phyloP scores from a whole-genome alignment of 23 tunicate genomes.

The Corella eumyota region DNA sequence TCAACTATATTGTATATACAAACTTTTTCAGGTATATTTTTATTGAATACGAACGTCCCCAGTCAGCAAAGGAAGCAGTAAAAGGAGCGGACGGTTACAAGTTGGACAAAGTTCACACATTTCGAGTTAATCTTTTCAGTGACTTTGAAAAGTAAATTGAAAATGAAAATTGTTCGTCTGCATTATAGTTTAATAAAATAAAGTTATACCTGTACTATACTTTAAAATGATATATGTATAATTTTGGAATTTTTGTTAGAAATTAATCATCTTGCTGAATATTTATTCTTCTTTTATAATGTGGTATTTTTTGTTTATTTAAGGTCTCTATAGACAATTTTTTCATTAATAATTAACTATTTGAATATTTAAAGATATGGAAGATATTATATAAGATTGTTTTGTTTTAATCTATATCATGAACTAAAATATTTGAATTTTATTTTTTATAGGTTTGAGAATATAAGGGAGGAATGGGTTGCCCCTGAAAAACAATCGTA shows the following conservation, averaged over 20 bases:
- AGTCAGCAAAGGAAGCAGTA: conserved; percentile 55
- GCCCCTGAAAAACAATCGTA: conserved; percentile 54
- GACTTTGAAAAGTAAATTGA: conserved; percentile 89
- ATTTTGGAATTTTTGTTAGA: background rate
- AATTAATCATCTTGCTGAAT: background rate
- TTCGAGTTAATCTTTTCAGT: conserved; percentile 70
- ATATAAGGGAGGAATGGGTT: conserved; percentile 19
- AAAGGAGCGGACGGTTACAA: conserved; percentile 53
- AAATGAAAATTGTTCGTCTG: background rate
- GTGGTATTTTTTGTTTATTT: too few species aligned
- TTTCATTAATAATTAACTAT: too few species aligned
- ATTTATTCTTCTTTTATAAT: too few species aligned
- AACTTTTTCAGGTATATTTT: conserved; percentile 75
- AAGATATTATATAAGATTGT: too few species aligned
- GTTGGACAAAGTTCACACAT: conserved; percentile 82
- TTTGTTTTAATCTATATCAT: conserved; percentile 3
- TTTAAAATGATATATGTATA: background rate
- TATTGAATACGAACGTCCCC: conserved; percentile 50
- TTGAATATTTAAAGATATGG: too few species aligned
- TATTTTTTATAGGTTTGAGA: conserved; percentile 24
- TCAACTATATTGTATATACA: too few species aligned
- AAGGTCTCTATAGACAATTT: too few species aligned
- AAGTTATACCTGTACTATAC: background rate
- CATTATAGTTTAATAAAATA: too few species aligned
- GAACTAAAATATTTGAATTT: background rate